Evolutionary conservation across 2,797 vertebrate genomes (phyloP).

Genomic region (Lutra lutra): DNA sequence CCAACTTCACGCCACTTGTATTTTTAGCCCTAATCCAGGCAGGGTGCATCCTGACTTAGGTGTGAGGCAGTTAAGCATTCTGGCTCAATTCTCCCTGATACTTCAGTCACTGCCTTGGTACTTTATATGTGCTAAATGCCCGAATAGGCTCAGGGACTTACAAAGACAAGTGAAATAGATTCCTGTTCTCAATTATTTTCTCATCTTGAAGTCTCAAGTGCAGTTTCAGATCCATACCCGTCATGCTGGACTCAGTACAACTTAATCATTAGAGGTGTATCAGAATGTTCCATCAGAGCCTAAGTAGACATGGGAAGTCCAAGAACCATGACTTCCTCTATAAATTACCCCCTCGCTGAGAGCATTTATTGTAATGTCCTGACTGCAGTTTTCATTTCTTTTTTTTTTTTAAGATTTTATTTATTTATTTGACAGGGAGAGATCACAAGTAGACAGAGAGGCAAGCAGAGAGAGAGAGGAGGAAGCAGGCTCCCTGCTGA

Average conservation of each 20-base stretch:
- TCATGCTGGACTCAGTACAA: neutral
- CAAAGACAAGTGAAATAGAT: neutral
- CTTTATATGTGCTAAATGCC: neutral
- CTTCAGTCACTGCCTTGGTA: neutral
- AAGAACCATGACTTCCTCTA: neutral
- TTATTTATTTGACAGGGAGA: too few species aligned
- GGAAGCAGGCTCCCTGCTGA: too few species aligned
- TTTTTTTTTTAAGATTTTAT: too few species aligned
- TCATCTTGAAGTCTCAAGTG: constrained; percentile 6
- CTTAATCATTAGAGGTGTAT: neutral
- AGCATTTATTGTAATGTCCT: neutral
- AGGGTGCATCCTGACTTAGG: neutral
- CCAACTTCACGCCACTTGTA: neutral
- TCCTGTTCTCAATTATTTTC: neutral
- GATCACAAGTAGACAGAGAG: too few species aligned
- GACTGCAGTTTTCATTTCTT: neutral
- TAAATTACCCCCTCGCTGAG: neutral
- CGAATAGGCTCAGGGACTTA: neutral
- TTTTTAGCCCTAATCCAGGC: neutral
- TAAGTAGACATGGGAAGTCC: neutral
- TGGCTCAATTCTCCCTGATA: neutral
- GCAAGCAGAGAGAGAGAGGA: too few species aligned
- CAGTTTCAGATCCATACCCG: neutral
- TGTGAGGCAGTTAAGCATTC: neutral
- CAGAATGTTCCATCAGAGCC: neutral